phyloP scores from a whole-genome alignment of 1,140 invertebrate genomes.

The Aphidius ervi region DNA sequence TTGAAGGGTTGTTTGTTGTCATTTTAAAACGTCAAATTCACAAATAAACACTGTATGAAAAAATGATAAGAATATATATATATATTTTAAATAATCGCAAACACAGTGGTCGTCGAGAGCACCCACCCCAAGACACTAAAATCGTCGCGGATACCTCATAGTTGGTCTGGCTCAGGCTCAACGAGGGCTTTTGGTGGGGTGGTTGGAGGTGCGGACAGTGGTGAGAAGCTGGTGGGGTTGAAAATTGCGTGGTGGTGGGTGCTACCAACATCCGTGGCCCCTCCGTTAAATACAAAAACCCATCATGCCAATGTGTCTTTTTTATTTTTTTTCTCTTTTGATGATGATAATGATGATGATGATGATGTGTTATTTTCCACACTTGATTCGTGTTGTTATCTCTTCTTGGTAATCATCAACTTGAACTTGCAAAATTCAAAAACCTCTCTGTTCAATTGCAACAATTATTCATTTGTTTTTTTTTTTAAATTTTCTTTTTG shows the following conservation, averaged over 20 bases:
- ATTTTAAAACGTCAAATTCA: background rate
- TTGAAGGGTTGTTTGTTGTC: background rate
- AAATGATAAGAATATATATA: too few relatives aligned
- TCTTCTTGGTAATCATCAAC: conserved; percentile 4
- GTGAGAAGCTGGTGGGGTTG: conserved; percentile 54
- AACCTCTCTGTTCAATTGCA: background rate
- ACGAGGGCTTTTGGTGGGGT: conserved; percentile 47
- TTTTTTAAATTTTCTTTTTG: too few relatives aligned
- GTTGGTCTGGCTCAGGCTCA: conserved; percentile 45
- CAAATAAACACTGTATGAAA: too few relatives aligned
- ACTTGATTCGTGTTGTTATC: too few relatives aligned
- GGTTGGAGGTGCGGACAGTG: conserved; percentile 53
- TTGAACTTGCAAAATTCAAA: background rate
- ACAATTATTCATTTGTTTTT: too few relatives aligned
- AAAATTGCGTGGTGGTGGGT: conserved; percentile 55
- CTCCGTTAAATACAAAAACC: conserved; percentile 19
- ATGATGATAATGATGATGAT: too few relatives aligned
- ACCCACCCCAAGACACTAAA: conserved; percentile 54
- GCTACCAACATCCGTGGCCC: conserved; percentile 36
- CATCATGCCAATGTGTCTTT: conserved; percentile 20
- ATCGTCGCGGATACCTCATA: conserved; percentile 51
- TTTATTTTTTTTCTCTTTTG: background rate
- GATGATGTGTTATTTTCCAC: too few relatives aligned
- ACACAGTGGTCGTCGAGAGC: conserved; percentile 47
- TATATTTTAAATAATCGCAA: too few relatives aligned